Conservation (phyloP, 2,113 vertebrate species). For the Callaeas wilsoni region DNA sequence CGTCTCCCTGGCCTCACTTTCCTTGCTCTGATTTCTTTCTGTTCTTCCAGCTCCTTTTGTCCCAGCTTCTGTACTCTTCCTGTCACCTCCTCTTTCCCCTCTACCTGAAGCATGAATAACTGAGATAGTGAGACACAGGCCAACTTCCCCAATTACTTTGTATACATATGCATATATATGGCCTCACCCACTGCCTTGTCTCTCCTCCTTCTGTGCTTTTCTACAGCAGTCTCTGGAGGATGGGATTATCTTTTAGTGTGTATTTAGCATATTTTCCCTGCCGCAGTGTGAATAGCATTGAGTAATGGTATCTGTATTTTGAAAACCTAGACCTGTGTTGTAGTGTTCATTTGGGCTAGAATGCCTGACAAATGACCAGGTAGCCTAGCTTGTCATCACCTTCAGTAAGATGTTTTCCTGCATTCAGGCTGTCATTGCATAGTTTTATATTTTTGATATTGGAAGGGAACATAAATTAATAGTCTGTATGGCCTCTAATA, state of each 20-base stretch:
- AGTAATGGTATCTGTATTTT: neutral
- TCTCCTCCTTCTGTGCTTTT: neutral
- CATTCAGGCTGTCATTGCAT: neutral
- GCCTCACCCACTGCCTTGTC: neutral
- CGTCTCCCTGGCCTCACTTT: neutral
- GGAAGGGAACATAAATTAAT: neutral
- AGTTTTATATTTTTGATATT: neutral
- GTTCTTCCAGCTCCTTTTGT: neutral
- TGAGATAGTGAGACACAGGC: neutral
- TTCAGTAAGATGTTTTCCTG: neutral
- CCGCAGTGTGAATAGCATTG: neutral
- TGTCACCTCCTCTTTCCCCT: neutral
- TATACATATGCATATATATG: neutral
- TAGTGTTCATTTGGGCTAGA: neutral
- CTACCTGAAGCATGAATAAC: neutral
- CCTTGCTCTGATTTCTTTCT: neutral
- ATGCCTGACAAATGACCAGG: neutral
- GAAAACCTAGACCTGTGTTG: neutral
- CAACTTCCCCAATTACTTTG: neutral
- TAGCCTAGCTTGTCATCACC: neutral
- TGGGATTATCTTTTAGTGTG: constrained; percentile 5
- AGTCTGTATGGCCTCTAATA: neutral
- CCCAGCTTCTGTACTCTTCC: neutral
- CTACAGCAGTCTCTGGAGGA: neutral
- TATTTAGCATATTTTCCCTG: neutral